Conservation (phyloP, 92 coral and sea anemone genomes). For the Porites divaricata region DNA sequence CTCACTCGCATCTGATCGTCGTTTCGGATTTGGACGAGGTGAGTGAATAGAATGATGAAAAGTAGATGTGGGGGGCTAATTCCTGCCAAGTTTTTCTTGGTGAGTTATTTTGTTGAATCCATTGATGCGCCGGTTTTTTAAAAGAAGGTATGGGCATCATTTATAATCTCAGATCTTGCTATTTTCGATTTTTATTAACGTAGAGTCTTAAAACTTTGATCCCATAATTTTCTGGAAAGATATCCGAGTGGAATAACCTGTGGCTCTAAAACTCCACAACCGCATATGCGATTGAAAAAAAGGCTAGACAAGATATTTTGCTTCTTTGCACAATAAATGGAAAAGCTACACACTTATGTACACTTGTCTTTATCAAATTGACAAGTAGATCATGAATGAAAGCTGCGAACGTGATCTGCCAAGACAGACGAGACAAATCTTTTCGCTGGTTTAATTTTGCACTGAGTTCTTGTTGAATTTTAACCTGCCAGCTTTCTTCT, state of each 20-base stretch:
- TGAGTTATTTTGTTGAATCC: background rate
- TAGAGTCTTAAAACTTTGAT: too few relatives aligned
- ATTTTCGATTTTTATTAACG: too few relatives aligned
- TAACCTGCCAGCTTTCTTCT: too few relatives aligned
- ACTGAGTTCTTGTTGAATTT: too few relatives aligned
- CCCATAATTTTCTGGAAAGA: too few relatives aligned
- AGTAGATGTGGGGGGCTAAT: background rate
- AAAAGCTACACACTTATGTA: background rate
- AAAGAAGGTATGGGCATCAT: background rate
- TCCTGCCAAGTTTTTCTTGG: background rate
- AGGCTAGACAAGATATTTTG: too few relatives aligned
- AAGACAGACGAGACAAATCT: background rate
- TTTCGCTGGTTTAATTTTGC: background rate
- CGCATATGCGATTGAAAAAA: too few relatives aligned
- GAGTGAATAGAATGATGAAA: too few relatives aligned
- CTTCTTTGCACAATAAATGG: too few relatives aligned
- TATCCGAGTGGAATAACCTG: too few relatives aligned
- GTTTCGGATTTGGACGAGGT: background rate
- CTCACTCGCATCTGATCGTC: background rate
- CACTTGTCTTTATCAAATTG: constrained; percentile 10
- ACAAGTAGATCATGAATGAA: background rate
- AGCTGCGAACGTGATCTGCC: background rate
- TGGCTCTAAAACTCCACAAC: too few relatives aligned
- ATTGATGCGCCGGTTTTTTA: background rate
- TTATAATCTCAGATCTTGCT: too few relatives aligned